These are phyloP conservation scores for Lates calcarifer DNA, from an alignment of 2,113 vertebrate genomes.

Conservation along the genomic window DNA sequence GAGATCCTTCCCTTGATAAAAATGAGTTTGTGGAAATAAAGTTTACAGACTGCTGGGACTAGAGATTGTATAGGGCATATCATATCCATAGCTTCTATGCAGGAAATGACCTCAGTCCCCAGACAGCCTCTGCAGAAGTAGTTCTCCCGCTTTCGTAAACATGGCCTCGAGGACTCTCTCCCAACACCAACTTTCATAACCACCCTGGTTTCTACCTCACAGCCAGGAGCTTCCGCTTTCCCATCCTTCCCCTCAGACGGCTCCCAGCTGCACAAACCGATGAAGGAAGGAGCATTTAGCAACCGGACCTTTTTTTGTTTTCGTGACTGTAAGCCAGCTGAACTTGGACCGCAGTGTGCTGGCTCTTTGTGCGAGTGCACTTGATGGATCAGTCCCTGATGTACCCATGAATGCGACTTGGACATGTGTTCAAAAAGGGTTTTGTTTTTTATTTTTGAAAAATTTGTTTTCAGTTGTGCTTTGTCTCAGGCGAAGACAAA, in stretches of 20 bases:
- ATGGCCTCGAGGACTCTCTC: conserved; percentile 20
- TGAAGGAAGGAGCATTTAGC: conserved; percentile 44
- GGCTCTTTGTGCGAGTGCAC: conserved; percentile 44
- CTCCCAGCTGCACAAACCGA: conserved; percentile 64
- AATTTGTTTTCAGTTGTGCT: conserved; percentile 50
- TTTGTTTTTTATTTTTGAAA: conserved; percentile 38
- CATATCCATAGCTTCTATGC: background rate
- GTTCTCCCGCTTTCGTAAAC: conserved; percentile 23
- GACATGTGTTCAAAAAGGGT: conserved; percentile 51
- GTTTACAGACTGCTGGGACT: background rate
- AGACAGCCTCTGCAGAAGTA: conserved; percentile 7
- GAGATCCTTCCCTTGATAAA: background rate
- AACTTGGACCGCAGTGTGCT: conserved; percentile 57
- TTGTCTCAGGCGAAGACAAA: conserved; percentile 56
- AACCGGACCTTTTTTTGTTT: conserved; percentile 50
- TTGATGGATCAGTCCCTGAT: conserved; percentile 75
- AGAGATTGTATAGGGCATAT: background rate
- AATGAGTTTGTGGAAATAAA: background rate
- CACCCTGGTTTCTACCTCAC: conserved; percentile 34
- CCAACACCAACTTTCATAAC: conserved; percentile 38
- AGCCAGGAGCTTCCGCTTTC: conserved; percentile 59
- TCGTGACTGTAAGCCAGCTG: conserved; percentile 63
- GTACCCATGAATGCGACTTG: conserved; percentile 51
- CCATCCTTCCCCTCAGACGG: conserved; percentile 38
- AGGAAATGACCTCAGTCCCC: conserved; percentile 23